phyloP scores from a whole-genome alignment of 1,140 invertebrate genomes.

The Acromyrmex charruanus region DNA sequence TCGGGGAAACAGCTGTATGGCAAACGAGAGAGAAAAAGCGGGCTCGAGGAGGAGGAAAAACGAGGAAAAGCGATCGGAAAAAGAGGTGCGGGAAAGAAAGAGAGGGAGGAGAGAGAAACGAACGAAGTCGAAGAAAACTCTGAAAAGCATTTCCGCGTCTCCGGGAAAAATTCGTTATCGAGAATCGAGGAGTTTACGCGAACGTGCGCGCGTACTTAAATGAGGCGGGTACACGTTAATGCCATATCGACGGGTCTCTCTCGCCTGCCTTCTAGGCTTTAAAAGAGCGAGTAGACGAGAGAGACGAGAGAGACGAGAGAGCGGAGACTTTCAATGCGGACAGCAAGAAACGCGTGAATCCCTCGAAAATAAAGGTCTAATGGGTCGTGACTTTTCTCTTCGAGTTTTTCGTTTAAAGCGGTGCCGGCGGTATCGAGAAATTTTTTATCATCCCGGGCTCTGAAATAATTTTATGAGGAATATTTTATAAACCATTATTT shows the following conservation, averaged over 20 bases:
- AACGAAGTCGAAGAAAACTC: slow-evolving; percentile 66
- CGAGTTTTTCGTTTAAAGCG: slow-evolving; percentile 28
- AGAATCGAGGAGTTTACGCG: slow-evolving; percentile 77
- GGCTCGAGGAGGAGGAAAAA: background rate
- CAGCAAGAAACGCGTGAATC: slow-evolving; percentile 36
- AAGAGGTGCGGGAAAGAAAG: background rate
- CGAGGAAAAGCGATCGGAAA: slow-evolving; percentile 27
- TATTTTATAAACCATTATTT: slow-evolving; percentile 13
- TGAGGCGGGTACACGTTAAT: slow-evolving; percentile 75
- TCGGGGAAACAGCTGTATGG: slow-evolving; percentile 59
- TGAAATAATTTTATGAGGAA: slow-evolving; percentile 2
- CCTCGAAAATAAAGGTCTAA: slow-evolving; percentile 47
- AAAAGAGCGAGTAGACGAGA: slow-evolving; percentile 9
- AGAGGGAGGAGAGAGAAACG: too few species aligned
- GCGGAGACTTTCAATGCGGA: slow-evolving; percentile 37
- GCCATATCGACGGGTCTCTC: slow-evolving; percentile 47
- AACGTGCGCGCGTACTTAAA: slow-evolving; percentile 77
- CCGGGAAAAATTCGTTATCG: slow-evolving; percentile 79
- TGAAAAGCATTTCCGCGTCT: slow-evolving; percentile 77
- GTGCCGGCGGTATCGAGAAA: background rate
- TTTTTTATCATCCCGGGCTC: background rate
- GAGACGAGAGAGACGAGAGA: background rate
- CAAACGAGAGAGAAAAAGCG: slow-evolving; percentile 24
- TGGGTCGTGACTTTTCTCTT: slow-evolving; percentile 47
- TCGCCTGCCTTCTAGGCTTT: slow-evolving; percentile 9